phyloP scores from a whole-genome alignment of 2,888 invertebrate species.

The Furcula furcula region DNA sequence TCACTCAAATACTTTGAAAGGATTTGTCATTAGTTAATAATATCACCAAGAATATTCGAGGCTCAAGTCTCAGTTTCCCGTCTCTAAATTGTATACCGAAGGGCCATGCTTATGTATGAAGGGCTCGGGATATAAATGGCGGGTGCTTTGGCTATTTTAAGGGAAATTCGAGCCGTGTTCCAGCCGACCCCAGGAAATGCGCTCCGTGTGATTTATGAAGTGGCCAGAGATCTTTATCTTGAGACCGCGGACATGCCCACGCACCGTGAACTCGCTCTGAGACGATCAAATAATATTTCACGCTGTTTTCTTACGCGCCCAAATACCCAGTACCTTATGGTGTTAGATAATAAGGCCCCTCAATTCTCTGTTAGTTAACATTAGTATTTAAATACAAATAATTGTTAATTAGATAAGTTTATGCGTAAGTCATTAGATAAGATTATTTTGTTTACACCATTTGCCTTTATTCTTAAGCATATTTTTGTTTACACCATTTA shows the following conservation, averaged over 20 bases:
- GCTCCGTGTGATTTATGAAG: slow-evolving; percentile 27
- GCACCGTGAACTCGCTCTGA: background rate
- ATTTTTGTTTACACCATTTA: too few relatives aligned
- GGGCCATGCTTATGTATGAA: slow-evolving; percentile 41
- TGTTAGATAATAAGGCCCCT: too few relatives aligned
- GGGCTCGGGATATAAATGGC: slow-evolving; percentile 35
- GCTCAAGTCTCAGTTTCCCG: slow-evolving; percentile 2
- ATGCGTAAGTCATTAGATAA: too few relatives aligned
- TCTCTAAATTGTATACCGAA: slow-evolving; percentile 18
- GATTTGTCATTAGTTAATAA: too few relatives aligned
- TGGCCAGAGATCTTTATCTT: slow-evolving; percentile 17
- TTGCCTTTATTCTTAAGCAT: too few relatives aligned
- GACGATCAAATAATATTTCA: background rate
- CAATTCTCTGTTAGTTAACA: too few relatives aligned
- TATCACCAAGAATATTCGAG: background rate
- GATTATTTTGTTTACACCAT: too few relatives aligned
- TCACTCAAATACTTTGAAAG: too few relatives aligned
- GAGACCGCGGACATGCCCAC: slow-evolving; percentile 20
- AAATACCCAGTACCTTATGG: too few relatives aligned
- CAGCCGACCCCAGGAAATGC: slow-evolving; percentile 19
- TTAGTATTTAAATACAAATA: too few relatives aligned
- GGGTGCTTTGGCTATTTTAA: slow-evolving; percentile 22
- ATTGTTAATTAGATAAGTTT: too few relatives aligned
- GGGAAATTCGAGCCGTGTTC: slow-evolving; percentile 27
- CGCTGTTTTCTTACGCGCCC: background rate